phyloP scores from a whole-genome alignment of 1,140 invertebrate species.

The Temnothorax curvispinosus region DNA sequence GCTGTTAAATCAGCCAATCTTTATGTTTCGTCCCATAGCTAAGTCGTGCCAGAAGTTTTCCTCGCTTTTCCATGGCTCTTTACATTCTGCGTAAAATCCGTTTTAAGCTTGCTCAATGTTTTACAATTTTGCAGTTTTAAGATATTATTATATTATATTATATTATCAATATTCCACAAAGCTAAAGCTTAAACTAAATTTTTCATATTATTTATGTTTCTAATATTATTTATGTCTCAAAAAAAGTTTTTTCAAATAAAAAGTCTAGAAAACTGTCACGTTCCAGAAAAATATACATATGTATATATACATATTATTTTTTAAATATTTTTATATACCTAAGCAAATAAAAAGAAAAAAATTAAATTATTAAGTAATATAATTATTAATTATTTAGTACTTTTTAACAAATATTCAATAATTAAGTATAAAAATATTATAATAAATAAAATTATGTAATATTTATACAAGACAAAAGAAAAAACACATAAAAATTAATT shows the following conservation, averaged over 20 bases:
- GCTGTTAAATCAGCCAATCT: conserved; percentile 33
- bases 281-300: background rate
- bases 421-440: background rate
- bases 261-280: background rate
- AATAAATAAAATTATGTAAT: no score
- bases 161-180: background rate
- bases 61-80: background rate
- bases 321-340: background rate
- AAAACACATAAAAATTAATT: no score
- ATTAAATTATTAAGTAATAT: no score
- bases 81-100: conserved; percentile 3
- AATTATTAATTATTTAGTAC: no score
- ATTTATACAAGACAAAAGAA: no score
- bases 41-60: conserved; percentile 11
- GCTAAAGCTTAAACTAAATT: background rate
- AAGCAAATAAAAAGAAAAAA: background rate
- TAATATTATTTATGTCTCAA: background rate
- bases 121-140: conserved; percentile 4
- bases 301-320: background rate
- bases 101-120: conserved; percentile 1
- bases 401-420: background rate
- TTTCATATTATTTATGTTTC: no score
- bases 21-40: background rate
- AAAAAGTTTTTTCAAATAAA: background rate
- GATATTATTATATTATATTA: no score